Evolutionary conservation across 2,113 vertebrate genomes (phyloP), one percentile per base, ranked within the genome.

Genomic region (Carassius auratus): DNA sequence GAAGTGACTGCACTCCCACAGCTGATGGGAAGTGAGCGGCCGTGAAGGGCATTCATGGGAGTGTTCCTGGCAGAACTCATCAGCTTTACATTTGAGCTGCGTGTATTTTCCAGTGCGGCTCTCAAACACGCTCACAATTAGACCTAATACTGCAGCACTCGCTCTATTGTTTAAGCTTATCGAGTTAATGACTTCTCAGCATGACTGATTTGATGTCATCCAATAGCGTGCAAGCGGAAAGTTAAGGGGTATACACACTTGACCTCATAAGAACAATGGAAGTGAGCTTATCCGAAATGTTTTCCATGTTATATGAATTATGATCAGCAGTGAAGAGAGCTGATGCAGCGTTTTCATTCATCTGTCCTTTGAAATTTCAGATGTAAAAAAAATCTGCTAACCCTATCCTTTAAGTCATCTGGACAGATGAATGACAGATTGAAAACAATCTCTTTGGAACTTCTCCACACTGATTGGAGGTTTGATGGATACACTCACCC

Each of bases 401-500:
- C 23, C 12, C 6, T 75, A 48, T 36, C 15, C 1, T 69, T 48
- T 59, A 83, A 78, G 42, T 77, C 80, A 19, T 38, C 69, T 7
- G 23, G 83, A 83, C 83, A 85, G 84, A 89, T 86, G 88, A 89
- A 61, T 88, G 86, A 76, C 80, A 86, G 85, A 85, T 66, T 8
- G 85, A 76, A 36, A 85, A 88, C 89, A 87, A 89, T 64, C 76
- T 48, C 64, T 13, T 15, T 42, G 10, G 30, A 5, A 6, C 5
- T 30, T 17, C 66, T 76, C 57, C 66, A 62, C 33, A 82, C 33
- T 88, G 86, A 90, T 79, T 83, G 66, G 57, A 87, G 80, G 79
- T 83, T 59, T 82, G 73, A 80, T 87, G 38, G 83, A 82, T 69
- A 23, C 86, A 93, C 92, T 94, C 93, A 93, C 93, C 93, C 91